Base-by-base conservation (phyloP, 2,797 vertebrate genomes). In the Aulostomus chinensis region DNA sequence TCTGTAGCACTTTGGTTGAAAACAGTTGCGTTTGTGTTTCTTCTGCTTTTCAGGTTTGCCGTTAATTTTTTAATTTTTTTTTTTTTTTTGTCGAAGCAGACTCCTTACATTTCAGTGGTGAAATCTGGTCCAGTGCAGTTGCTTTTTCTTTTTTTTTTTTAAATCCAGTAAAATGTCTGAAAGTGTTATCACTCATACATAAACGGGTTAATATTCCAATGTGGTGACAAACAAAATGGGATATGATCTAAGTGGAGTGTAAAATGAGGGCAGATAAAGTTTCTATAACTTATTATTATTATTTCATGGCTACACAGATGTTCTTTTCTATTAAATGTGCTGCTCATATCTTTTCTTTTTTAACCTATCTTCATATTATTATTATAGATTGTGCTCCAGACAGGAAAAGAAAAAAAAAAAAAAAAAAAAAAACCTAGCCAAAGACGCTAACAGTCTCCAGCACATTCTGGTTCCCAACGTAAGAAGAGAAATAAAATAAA, bases 401-500 rank as follows among this genome's bases (percentile, higher is more conserved):
- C 52, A 68, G 16, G 48, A 36, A 51, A 39, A 24, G 38, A 18
- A 43, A 51, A 32, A 40, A 18, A 43, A 51, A 32, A 40, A 38
- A 38, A 36, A 53, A 46, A 47, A 59, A 67, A 47, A 32, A 66
- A 68, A 56, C 3, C 24, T 62, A 79, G 85, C 85, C 84, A 88
- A 86, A 87, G 75, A 86, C 69, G 79, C 76, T 81, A 73, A 68
- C 30, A 35, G 71, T 78, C 74, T 68, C 65, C 50, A 65, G 73
- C 74, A 81, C 69, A 51, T 76, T 79, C 58, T 73, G 66, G 62
- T 66, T 72, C 50, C 58, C 46, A 69, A 57, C 57, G 55, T 65
- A 32, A 77, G 38, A 76, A 73, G 61, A 68, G 63, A 57, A 50
- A 76, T 36, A 58, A 69, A 75, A 72, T 46, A 75, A 37, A 78